Base-by-base conservation (phyloP, 2,797 vertebrate genomes). In the Lutjanus argentimaculatus region DNA sequence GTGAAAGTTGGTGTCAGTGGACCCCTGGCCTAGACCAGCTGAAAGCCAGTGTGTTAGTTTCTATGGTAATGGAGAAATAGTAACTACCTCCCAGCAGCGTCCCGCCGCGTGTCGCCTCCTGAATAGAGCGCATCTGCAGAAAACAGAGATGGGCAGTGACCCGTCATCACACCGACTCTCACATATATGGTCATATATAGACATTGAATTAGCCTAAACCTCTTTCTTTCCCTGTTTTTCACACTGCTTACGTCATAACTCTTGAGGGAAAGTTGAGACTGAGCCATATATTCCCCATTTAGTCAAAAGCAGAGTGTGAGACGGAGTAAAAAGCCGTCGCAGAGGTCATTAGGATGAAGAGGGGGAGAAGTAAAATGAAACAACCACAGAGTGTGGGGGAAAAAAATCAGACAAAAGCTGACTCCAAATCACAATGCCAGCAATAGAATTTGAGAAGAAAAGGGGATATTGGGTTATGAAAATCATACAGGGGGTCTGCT, bases 41-140 rank as follows among this genome's bases (percentile, higher is more conserved):
- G 97, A 98, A 97, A 97, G 97, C 97, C 96, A 96, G 96, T 97
- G 96, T 97, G 89, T 96, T 96, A 94, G 98, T 98, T 98, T 97
- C 98, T 97, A 99, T 98, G 97, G 97, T 95, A 97, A 98, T 97
- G 92, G 87, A 93, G 96, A 97, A 98, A 97, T 96, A 97, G 96
- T 96, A 94, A 96, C 95, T 96, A 96, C 97, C 97, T 97, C 97
- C 96, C 96, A 96, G 97, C 95, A 96, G 95, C 94, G 91, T 97
- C 96, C 97, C 96, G 97, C 98, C 98, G 98, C 98, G 96, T 99
- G 98, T 97, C 96, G 94, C 96, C 97, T 96, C 96, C 96, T 99
- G 97, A 98, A 99, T 99, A 97, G 97, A 95, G 95, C 91, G 97
- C 98, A 98, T 99, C 97, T 98, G 97, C 97, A 98, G 96, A 97